A percentile compares a stretch with the other conserved stretches of the same genome.
Evolutionary conservation across 1,140 invertebrate genomes (phyloP).

Genomic region (Eufriesea mexicana): DNA sequence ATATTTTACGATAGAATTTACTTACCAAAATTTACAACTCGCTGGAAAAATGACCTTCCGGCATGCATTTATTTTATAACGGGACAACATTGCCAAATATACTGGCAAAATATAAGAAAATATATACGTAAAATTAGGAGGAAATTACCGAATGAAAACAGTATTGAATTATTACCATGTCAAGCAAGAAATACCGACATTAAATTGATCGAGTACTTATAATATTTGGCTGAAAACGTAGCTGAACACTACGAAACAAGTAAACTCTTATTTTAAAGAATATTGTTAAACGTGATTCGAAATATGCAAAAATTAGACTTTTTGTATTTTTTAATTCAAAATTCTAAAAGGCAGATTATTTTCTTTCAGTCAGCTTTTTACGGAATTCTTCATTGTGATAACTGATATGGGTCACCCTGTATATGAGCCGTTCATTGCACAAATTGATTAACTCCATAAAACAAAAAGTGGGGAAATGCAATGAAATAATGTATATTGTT

Average conservation of each 20-base stretch:
- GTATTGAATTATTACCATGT: background rate
- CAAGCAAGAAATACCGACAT: background rate
- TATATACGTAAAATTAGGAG: background rate
- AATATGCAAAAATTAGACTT: background rate
- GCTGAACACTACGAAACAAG: background rate
- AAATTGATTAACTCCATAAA: too few species aligned
- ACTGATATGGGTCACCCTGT: too few species aligned
- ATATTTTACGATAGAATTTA: background rate
- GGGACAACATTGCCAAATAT: background rate
- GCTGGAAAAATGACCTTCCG: background rate
- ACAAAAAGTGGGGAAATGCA: too few species aligned
- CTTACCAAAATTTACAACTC: too few species aligned
- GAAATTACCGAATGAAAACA: background rate
- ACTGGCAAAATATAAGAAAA: too few species aligned
- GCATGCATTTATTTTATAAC: background rate
- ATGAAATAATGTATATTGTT: too few species aligned
- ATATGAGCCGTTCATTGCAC: too few species aligned
- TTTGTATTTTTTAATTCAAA: background rate
- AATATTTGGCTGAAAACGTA: background rate
- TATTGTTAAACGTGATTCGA: background rate
- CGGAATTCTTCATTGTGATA: too few species aligned
- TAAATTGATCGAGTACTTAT: background rate
- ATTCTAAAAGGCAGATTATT: background rate
- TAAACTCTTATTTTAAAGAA: background rate
- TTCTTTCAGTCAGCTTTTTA: too few species aligned